Evolutionary conservation across 2,113 vertebrate species (phyloP), one percentile per base, ranked within the genome.

Genomic region (Geothlypis trichas): DNA sequence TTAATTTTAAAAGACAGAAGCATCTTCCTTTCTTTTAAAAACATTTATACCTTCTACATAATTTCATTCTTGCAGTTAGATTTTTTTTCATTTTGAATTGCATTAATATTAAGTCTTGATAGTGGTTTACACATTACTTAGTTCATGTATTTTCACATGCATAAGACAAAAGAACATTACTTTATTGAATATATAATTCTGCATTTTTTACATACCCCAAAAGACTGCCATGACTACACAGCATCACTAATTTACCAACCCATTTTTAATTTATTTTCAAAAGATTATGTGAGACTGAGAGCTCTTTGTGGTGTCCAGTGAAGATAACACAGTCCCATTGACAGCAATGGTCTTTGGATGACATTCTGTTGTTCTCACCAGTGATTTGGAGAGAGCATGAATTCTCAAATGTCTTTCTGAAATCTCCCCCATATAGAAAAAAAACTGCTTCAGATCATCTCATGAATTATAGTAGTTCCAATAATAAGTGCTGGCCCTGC

Each of bases 401-500:
- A 93, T 57, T 86, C 85, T 94, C 85, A 92, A 65, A 59, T 46
- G 85, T n/a, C 55, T 51, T 85, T 85, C 71, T 80, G 33, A 88
- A 94, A 95, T 90, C 46, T 76, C 47, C 78, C 19, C 33, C 11
- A 27, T 41, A 33, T 4, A 89, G 65, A 91, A 84, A 54, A 54
- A 82, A 82, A 95, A 86, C 22, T 78, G 82, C 17, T 76, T 79
- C 41, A 90, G 82, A 96, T 84, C 75, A 91, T 94, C 65, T 86
- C 57, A 78, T 67, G 49, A 90, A 87, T 93, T 91, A 89, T 30
- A 92, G 57, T 42, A 84, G 47, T 47, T 96, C 69, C 49, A 94
- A 41, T 94, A 94, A 87, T 69, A 92, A 84, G 65, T 39, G 15
- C 51, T 97, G 95, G 92, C 89, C 19, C 6, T 59, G 37, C 91